These are phyloP conservation scores for Pogonomyrmex barbatus DNA, from an alignment of 1,140 invertebrate genomes.

Conservation along the genomic window DNA sequence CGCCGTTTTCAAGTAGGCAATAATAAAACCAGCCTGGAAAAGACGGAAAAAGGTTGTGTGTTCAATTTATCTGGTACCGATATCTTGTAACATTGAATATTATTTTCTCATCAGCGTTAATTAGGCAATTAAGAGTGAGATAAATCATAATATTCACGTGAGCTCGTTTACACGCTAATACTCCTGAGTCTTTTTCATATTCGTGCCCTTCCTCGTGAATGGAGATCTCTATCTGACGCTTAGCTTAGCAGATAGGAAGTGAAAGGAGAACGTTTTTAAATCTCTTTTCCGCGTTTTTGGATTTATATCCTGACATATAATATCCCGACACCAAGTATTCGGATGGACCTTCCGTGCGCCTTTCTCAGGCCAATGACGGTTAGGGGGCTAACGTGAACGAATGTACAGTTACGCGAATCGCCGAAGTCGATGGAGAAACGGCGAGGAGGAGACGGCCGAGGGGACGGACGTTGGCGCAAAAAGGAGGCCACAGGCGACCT, in stretches of 20 bases:
- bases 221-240: neutral
- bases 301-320: conserved; percentile 1
- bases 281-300: conserved; percentile 6
- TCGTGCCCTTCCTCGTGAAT: neutral
- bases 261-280: conserved; percentile 3
- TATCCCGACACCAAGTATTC: conserved; percentile 51
- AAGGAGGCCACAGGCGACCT: conserved; percentile 82
- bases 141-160: neutral
- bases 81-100: conserved; percentile 19
- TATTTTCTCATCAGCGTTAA: conserved; percentile 53
- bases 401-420: conserved; percentile 83
- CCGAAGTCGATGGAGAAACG: conserved; percentile 59
- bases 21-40: neutral
- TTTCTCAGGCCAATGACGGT: conserved; percentile 43
- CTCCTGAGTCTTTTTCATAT: neutral
- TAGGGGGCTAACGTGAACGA: conserved; percentile 58
- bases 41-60: neutral
- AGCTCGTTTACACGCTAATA: neutral
- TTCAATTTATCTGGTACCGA: neutral
- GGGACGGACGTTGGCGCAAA: conserved; percentile 67
- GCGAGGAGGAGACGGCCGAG: conserved; percentile 24
- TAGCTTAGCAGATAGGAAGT: neutral
- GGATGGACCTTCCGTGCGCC: neutral
- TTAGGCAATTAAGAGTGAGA: conserved; percentile 36
- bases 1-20: neutral